Evolutionary conservation across 2,113 vertebrate genomes (phyloP), one percentile per base, ranked within the genome.

Genomic region (Octodon degus): DNA sequence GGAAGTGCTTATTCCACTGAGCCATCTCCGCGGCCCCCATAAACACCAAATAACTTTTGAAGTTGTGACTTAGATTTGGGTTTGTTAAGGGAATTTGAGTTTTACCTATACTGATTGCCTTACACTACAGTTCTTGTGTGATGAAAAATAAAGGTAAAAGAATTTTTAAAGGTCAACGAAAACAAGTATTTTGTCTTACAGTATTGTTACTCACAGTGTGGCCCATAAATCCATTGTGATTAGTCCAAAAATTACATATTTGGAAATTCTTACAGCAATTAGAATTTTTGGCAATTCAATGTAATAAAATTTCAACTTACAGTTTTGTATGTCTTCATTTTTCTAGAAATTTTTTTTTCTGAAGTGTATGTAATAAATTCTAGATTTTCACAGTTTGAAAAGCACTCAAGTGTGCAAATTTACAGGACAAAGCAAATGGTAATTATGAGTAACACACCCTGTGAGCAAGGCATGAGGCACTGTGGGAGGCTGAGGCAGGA

Each of bases 241-340:
- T 68, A 91, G 20, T 87, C 88, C 8, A 86, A 37, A 96, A 88
- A 93, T 2, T 65, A 20, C 87, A 9, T 89, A 85, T 77, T 74
- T 88, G 32, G 76, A 74, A 91, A 80, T 17, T 82, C 62, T 65
- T 63, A 89, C 0, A 95, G 58, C 34, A 94, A 55, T 34, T 65
- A 77, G 58, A 74, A 62, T 85, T 95, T 96, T 79, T 94, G 81
- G 72, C 25, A 70, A n/a, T 24, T 65, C 13, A 63, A 89, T 83
- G 27, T 90, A 95, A 95, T 96, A 97, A 89, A 96, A 90, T 72
- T 60, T 88, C 37, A 87, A n/a, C 60, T 72, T 93, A 14, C 34
- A 40, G 82, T 96, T 90, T 84, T 76, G 27, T 82, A 47, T 79
- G 53, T 88, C 70, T 70, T 91, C 13, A 79, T 62, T 97, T 90